Percentiles rank a stretch among this genome's conserved stretches.
Conservation (phyloP, 2,113 vertebrate species). For the Cyprinodon tularosa region DNA sequence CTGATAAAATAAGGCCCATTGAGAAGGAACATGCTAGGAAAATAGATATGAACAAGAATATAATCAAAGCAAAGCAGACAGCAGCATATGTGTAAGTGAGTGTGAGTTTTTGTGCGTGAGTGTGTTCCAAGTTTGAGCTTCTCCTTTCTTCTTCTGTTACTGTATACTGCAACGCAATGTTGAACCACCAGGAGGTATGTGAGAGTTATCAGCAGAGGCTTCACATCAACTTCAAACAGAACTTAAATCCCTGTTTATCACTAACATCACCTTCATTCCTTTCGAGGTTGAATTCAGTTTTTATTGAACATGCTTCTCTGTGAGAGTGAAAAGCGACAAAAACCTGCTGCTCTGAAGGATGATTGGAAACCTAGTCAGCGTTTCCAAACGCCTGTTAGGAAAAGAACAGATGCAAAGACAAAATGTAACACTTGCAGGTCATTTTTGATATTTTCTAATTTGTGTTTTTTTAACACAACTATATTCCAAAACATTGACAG, state of each 20-base stretch:
- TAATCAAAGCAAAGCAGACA: constrained; percentile 25
- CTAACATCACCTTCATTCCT: neutral
- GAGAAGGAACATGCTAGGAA: constrained; percentile 21
- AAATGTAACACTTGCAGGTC: neutral
- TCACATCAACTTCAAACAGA: neutral
- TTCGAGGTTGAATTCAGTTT: neutral
- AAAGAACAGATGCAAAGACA: neutral
- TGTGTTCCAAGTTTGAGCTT: neutral
- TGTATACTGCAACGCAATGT: constrained; percentile 28
- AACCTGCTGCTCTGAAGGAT: neutral
- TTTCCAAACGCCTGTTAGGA: neutral
- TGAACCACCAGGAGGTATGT: constrained; percentile 46
- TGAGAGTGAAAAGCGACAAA: neutral
- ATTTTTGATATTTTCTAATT: neutral
- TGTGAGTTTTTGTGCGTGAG: neutral
- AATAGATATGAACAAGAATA: constrained; percentile 30
- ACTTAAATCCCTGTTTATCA: neutral
- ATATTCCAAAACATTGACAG: neutral
- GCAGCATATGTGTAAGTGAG: neutral
- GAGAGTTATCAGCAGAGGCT: constrained; percentile 10
- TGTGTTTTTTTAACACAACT: neutral
- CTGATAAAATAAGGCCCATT: constrained; percentile 59
- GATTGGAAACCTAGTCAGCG: neutral
- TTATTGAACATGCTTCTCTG: neutral
- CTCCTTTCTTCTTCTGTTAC: neutral